phyloP scores from a whole-genome alignment of 23 tunicate species.

The Styela plicata region DNA sequence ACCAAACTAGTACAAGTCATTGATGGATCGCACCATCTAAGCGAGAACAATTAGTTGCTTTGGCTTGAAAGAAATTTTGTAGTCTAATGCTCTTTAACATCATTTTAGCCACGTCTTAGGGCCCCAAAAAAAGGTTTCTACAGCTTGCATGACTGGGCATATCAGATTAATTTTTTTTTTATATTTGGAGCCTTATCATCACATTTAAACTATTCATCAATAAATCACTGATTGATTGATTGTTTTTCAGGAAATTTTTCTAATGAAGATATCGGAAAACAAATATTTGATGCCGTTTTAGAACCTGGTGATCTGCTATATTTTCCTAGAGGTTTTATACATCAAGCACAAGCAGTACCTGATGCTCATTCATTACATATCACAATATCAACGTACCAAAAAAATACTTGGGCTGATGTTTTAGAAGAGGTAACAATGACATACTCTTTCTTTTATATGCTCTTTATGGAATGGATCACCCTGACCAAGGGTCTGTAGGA shows the following conservation, averaged over 20 bases:
- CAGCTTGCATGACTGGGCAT: too few species aligned
- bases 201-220: background rate
- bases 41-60: too few species aligned
- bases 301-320: conserved; percentile 87
- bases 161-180: background rate
- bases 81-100: too few species aligned
- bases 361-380: conserved; percentile 87
- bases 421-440: conserved; percentile 67
- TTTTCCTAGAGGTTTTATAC: conserved; percentile 93
- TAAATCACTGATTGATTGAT: background rate
- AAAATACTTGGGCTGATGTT: conserved; percentile 85
- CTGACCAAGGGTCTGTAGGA: too few species aligned
- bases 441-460: too few species aligned
- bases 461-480: too few species aligned
- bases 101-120: too few species aligned
- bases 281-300: conserved; percentile 44
- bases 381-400: conserved; percentile 92
- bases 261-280: conserved; percentile 59
- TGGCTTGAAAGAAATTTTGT: too few species aligned
- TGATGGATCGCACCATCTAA: too few species aligned
- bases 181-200: background rate
- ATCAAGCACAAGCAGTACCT: conserved; percentile 81
- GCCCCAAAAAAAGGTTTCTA: too few species aligned
- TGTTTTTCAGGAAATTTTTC: conserved; percentile 52
- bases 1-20: too few species aligned